A percentile compares a stretch with the other conserved stretches of the same genome.
Conservation (phyloP, 2,797 vertebrate species). For the Nyctalus aviator region DNA sequence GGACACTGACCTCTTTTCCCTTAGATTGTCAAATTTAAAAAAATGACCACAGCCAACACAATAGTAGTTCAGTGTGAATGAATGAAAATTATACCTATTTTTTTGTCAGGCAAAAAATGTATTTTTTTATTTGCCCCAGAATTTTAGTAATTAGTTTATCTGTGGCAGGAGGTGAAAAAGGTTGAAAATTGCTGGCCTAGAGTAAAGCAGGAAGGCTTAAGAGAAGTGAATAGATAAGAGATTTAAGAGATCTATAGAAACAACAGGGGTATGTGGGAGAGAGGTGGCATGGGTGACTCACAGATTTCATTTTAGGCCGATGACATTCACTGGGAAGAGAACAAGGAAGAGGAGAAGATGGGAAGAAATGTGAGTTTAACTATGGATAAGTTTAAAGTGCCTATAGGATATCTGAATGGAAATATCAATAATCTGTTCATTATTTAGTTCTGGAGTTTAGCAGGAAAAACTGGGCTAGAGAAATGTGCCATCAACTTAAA, state of each 20-base stretch:
- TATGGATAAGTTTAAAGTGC: constrained; percentile 15
- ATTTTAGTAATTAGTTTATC: background rate
- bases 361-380: constrained; percentile 38
- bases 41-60: background rate
- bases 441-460: background rate
- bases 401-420: background rate
- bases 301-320: constrained; percentile 29
- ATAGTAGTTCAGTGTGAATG: background rate
- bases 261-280: background rate
- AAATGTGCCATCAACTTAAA: background rate
- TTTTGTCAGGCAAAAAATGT: background rate
- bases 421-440: constrained; percentile 28
- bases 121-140: background rate
- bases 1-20: background rate
- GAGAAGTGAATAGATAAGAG: constrained; percentile 42
- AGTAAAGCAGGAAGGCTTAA: constrained; percentile 31
- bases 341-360: background rate
- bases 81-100: background rate
- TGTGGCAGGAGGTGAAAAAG: background rate
- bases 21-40: background rate
- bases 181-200: background rate
- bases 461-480: background rate
- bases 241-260: constrained; percentile 29
- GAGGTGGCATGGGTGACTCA: background rate
- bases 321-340: background rate